A percentile compares a stretch with the other conserved stretches of the same genome.
phyloP scores from a whole-genome alignment of 1,140 invertebrate genomes.

The Drosophila guanche region DNA sequence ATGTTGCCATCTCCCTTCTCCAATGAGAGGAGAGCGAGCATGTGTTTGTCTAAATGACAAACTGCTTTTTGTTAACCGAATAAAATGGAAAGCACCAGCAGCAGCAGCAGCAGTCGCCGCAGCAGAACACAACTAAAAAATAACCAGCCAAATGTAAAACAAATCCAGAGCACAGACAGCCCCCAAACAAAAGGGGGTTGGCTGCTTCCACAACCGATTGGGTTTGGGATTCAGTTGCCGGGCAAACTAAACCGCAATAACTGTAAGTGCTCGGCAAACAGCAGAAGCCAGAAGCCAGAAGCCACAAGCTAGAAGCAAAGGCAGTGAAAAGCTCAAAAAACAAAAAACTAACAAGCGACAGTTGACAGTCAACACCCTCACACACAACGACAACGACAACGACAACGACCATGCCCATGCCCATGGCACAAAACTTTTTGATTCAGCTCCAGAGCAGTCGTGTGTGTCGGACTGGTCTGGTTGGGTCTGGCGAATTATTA shows the following conservation, averaged over 20 bases:
- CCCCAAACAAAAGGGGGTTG: neutral
- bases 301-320: neutral
- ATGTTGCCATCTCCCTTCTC: neutral
- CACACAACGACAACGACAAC: neutral
- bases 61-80: constrained; percentile 58
- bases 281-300: constrained; percentile 11
- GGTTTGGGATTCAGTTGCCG: constrained; percentile 56
- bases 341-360: constrained; percentile 49
- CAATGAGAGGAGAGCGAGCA: constrained; percentile 6
- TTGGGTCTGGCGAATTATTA: constrained; percentile 69
- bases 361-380: constrained; percentile 30
- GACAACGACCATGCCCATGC: too few relatives aligned
- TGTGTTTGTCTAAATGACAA: constrained; percentile 66
- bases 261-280: constrained; percentile 77
- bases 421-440: neutral
- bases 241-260: constrained; percentile 78
- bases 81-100: constrained; percentile 32
- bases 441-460: constrained; percentile 6
- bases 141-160: constrained; percentile 31
- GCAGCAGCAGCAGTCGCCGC: neutral
- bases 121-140: constrained; percentile 7
- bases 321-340: constrained; percentile 22
- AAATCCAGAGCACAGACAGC: constrained; percentile 25
- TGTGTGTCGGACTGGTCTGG: constrained; percentile 50
- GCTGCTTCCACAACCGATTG: constrained; percentile 10